Evolutionary conservation across 2,797 vertebrate genomes (phyloP), one percentile per base, ranked within the genome.

Genomic region (Enteromius afrohamiltoni): DNA sequence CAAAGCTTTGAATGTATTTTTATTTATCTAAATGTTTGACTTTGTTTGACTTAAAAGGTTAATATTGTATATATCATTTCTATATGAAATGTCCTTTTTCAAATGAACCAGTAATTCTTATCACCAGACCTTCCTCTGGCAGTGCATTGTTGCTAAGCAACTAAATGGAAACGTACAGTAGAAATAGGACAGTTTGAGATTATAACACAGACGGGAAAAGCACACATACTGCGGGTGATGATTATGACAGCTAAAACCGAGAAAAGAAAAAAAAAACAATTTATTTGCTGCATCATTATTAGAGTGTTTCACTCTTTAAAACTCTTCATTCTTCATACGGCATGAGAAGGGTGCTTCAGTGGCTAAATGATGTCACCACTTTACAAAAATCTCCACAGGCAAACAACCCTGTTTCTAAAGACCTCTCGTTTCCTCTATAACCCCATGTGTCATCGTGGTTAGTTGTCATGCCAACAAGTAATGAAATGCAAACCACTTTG

Each of bases 71-170:
- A 76, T 11, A 34, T 34, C 0, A 40, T 34, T 34, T n/a, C 13
- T 7, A 34, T 34, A 53, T 34, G 3, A n/a, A n/a, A 31, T 31
- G 23, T 55, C 23, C 40, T 42, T 65, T 64, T 60, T 19, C 42
- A 86, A 71, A 60, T 42, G 21, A 69, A 85, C 88, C 89, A 89
- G 82, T 82, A 86, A 90, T 88, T 81, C 47, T 60, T 87, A 89
- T 91, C 91, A 89, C 87, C 65, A 7, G 88, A 89, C 92, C 90
- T 90, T 88, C 47, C 90, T 79, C 86, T 86, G 85, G 88, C 42
- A 26, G 91, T 86, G 87, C 67, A 2, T 11, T 77, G 94, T 95
- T 94, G 93, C 94, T 87, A 92, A 92, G 94, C 93, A 95, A 95
- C 94, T 89, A 86, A 88, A 92, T 85, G 84, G 88, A 92, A 91